Evolutionary conservation across 2,797 vertebrate species (phyloP), one percentile per base, ranked within the genome.

Genomic region (Diglossa cyanea): DNA sequence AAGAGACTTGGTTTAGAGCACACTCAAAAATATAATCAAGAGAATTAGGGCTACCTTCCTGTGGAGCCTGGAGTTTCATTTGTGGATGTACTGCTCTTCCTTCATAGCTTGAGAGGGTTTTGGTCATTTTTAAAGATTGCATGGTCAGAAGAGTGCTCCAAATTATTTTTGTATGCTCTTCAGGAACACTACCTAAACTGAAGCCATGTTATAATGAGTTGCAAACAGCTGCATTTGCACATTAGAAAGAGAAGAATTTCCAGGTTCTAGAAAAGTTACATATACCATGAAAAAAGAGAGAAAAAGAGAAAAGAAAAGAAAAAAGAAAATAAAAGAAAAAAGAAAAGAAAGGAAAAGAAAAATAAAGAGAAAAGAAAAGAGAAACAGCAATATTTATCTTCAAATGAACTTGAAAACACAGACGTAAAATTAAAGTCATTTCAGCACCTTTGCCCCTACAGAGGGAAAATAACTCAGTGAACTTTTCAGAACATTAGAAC

Each of bases 401-500:
- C 20, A 79, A 85, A 78, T 61, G n/a, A 94, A 78, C 39, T 82
- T 75, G 23, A 67, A 91, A 88, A 76, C 23, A 31, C 13, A 42
- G 24, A 66, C 25, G 28, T 55, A 61, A 91, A 79, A 78, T 42
- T 47, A 44, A 88, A 84, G n/a, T 77, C 75, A 73, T 71, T 90
- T 88, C 83, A 86, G 58, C 63, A 86, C 62, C 15, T 86, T 81
- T 78, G 26, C 58, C 50, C 28, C 66, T 77, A 26, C 7, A 78
- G 51, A 88, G 66, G 42, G 33, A 81, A 93, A 88, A 86, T 80
- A 91, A 86, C 58, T 51, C 76, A 26, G 70, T 72, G 76, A 92
- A 94, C 72, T 95, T 90, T 94, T 90, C 82, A 91, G 86, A 90
- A 68, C 37, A 65, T 16, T 65, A 78, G 58, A 90, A 86, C 33